Evolutionary conservation across 2,113 vertebrate species (phyloP).

Genomic region (Cynoglossus semilaevis): DNA sequence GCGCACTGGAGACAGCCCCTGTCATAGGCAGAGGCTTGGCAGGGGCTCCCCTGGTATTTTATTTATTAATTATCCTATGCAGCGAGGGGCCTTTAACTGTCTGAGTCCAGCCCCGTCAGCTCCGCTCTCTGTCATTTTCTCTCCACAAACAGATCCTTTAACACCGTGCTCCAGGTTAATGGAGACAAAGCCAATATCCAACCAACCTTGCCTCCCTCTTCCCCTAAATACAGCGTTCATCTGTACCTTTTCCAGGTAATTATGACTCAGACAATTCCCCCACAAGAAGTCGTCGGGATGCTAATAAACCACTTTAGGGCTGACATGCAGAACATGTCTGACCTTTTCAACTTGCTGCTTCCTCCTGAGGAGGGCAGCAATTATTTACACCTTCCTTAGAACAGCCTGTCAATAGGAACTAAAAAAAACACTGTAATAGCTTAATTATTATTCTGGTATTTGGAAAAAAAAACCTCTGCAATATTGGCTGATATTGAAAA

Average conservation of each 20-base stretch:
- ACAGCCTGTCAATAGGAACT: constrained; percentile 30
- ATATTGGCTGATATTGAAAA: no score
- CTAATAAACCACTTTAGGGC: constrained; percentile 69
- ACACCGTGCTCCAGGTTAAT: constrained; percentile 81
- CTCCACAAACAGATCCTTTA: constrained; percentile 90
- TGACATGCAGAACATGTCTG: constrained; percentile 61
- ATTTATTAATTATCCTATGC: constrained; percentile 99
- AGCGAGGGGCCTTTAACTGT: constrained; percentile 91
- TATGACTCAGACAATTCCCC: constrained; percentile 59
- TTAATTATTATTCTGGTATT: constrained; percentile 33
- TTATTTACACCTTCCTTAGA: constrained; percentile 62
- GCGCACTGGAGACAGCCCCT: constrained; percentile 99
- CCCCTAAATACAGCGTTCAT: constrained; percentile 73
- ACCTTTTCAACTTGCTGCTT: constrained; percentile 72
- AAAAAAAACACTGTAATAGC: constrained; percentile 45
- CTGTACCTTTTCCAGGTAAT: constrained; percentile 69
- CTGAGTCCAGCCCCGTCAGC: constrained; percentile 87
- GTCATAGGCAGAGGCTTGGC: constrained; percentile 96
- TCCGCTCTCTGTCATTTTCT: constrained; percentile 88
- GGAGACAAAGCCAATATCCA: constrained; percentile 77
- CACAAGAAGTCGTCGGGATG: constrained; percentile 71
- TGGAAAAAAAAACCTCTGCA: background rate
- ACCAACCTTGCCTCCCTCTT: constrained; percentile 61
- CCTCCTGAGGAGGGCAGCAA: constrained; percentile 54
- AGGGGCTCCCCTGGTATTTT: constrained; percentile 95